phyloP scores from a whole-genome alignment of 2,113 vertebrate genomes.

The Hydropotes inermis region DNA sequence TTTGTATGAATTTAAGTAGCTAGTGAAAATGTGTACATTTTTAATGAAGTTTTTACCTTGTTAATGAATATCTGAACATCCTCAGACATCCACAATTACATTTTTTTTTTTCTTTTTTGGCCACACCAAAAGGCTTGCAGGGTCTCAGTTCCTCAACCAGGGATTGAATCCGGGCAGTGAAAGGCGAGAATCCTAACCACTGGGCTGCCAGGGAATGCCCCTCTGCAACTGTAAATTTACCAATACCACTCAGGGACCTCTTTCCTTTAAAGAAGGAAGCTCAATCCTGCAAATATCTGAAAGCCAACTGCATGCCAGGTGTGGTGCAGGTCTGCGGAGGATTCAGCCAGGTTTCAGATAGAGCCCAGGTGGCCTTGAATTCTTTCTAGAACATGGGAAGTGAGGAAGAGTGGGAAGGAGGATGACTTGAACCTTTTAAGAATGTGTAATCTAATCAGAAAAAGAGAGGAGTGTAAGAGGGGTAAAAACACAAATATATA shows the following conservation, averaged over 20 bases:
- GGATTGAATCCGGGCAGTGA: not conserved
- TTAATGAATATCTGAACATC: not conserved
- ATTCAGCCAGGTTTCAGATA: not conserved
- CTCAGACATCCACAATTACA: not conserved
- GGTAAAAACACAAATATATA: not conserved
- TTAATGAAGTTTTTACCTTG: not conserved
- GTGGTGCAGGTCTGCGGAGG: rapidly evolving
- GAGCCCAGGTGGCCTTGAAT: not conserved
- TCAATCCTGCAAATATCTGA: not conserved
- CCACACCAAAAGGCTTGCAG: not conserved
- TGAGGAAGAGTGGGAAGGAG: not conserved
- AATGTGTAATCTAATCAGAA: not conserved
- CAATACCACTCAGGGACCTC: not conserved
- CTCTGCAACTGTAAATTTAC: not conserved
- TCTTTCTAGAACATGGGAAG: not conserved
- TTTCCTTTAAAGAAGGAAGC: not conserved
- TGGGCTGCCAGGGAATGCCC: not conserved
- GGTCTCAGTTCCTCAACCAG: not conserved
- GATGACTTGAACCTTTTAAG: not conserved
- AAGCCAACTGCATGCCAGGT: not conserved
- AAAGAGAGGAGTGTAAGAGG: not conserved
- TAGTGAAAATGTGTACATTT: not conserved
- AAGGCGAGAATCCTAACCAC: not conserved
- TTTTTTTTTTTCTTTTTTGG: not conserved
- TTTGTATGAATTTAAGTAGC: not conserved